A percentile compares a stretch with the other conserved stretches of the same genome.
phyloP scores from a whole-genome alignment of 2,797 vertebrate genomes.

The Lagocephalus sceleratus region DNA sequence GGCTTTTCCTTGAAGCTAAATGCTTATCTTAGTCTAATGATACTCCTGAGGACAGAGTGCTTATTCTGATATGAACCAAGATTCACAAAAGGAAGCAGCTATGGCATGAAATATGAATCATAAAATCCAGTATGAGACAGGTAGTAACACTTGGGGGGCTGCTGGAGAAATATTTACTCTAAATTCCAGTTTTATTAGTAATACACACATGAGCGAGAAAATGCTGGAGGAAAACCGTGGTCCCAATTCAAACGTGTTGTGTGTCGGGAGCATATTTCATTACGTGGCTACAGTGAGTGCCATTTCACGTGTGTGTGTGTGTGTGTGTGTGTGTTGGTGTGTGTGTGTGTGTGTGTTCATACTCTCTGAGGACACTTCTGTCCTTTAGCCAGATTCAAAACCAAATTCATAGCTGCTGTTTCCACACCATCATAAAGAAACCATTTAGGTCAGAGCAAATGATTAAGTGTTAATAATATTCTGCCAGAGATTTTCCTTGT shows the following conservation, averaged over 20 bases:
- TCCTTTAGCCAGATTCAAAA: conserved; percentile 48
- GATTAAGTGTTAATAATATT: conserved; percentile 65
- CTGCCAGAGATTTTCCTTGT: conserved; percentile 56
- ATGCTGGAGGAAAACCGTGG: conserved; percentile 16
- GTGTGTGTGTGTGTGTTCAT: conserved; percentile 3
- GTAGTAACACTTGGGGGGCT: conserved; percentile 17
- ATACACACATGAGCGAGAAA: conserved; percentile 20
- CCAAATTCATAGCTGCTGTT: conserved; percentile 61
- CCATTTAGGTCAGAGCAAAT: conserved; percentile 63
- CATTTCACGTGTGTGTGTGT: conserved; percentile 7
- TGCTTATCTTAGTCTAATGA: conserved; percentile 69
- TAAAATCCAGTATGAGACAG: conserved; percentile 35
- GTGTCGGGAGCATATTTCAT: conserved; percentile 29
- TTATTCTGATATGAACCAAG: conserved; percentile 63
- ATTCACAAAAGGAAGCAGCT: conserved; percentile 55
- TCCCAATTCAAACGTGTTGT: conserved; percentile 4
- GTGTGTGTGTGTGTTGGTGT: neutral
- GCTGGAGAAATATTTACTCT: conserved; percentile 37
- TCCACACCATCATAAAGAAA: conserved; percentile 64
- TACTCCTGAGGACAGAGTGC: conserved; percentile 59
- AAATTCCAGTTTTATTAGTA: conserved; percentile 37
- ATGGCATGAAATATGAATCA: conserved; percentile 44
- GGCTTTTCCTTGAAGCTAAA: conserved; percentile 69
- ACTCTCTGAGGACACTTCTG: conserved; percentile 37
- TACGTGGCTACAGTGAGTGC: conserved; percentile 27